phyloP scores from a whole-genome alignment of 2,797 vertebrate genomes.

The Danionella dracula region DNA sequence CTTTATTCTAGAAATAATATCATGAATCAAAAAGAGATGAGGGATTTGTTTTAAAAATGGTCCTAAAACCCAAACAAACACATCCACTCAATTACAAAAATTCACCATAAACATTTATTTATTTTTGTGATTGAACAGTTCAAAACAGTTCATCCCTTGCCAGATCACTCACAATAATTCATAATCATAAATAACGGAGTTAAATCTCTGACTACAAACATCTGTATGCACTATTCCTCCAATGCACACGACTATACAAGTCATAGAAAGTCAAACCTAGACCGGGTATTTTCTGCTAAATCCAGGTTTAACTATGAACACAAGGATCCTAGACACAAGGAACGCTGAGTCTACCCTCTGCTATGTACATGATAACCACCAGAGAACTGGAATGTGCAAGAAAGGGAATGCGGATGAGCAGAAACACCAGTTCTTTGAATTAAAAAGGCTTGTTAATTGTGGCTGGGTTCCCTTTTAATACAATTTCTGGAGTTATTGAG shows the following conservation, averaged over 20 bases:
- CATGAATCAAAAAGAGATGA: no score
- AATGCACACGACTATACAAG: neutral
- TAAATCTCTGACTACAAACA: conserved; percentile 53
- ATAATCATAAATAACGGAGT: conserved; percentile 63
- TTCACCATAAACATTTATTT: conserved; percentile 63
- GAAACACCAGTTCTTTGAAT: neutral
- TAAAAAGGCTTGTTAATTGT: conserved; percentile 11
- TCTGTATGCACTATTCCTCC: conserved; percentile 41
- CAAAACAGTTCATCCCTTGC: conserved; percentile 47
- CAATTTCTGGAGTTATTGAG: no score
- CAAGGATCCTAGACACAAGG: conserved; percentile 30
- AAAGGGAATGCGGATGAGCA: conserved; percentile 33
- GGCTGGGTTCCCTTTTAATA: neutral
- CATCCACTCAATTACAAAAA: conserved; percentile 53
- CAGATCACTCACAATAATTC: conserved; percentile 63
- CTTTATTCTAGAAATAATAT: no score
- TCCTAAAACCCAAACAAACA: no score
- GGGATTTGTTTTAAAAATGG: no score
- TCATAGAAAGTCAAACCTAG: conserved; percentile 21
- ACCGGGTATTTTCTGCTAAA: conserved; percentile 22
- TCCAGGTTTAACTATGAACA: conserved; percentile 31
- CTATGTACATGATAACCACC: conserved; percentile 33
- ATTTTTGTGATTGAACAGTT: conserved; percentile 49
- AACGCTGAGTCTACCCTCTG: conserved; percentile 32
- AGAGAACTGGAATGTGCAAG: conserved; percentile 48